phyloP scores from a whole-genome alignment of 2,888 invertebrate species.

The Caenorhabditis wallacei region DNA sequence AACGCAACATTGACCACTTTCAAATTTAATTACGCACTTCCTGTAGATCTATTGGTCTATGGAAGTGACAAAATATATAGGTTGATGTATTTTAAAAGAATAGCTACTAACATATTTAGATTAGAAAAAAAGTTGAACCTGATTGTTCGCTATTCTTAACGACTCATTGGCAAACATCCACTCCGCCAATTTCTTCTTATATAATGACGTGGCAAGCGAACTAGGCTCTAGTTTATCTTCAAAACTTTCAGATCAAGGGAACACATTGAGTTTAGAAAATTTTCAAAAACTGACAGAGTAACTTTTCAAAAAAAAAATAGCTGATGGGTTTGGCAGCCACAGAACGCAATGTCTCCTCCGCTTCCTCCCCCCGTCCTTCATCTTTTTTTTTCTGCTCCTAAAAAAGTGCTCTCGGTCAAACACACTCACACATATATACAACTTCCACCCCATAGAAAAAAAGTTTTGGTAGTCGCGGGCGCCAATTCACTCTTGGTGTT shows the following conservation, averaged over 20 bases:
- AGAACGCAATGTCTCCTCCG: slow-evolving; percentile 55
- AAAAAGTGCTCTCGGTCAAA: slow-evolving; percentile 65
- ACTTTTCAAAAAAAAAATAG: slow-evolving; percentile 53
- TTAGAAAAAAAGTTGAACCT: no score
- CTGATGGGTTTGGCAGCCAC: slow-evolving; percentile 60
- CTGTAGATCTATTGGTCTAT: background rate
- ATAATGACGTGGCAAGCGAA: slow-evolving; percentile 20
- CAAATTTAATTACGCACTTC: background rate
- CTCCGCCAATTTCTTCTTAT: background rate
- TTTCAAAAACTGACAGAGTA: slow-evolving; percentile 46
- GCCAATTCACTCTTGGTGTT: slow-evolving; percentile 58
- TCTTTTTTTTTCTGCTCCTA: slow-evolving; percentile 30
- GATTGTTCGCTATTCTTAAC: no score
- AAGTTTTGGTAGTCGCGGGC: slow-evolving; percentile 30
- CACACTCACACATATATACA: slow-evolving; percentile 61
- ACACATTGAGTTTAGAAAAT: slow-evolving; percentile 17
- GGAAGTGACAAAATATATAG: background rate
- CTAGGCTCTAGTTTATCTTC: slow-evolving; percentile 9
- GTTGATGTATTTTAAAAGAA: background rate
- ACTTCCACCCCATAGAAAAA: slow-evolving; percentile 32
- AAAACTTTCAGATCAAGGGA: background rate
- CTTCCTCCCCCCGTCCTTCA: slow-evolving; percentile 26
- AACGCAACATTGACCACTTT: background rate
- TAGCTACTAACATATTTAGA: no score
- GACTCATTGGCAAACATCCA: background rate